Evolutionary conservation across 2,888 invertebrate species (phyloP).

Genomic region (Ophonus ardosiacus): DNA sequence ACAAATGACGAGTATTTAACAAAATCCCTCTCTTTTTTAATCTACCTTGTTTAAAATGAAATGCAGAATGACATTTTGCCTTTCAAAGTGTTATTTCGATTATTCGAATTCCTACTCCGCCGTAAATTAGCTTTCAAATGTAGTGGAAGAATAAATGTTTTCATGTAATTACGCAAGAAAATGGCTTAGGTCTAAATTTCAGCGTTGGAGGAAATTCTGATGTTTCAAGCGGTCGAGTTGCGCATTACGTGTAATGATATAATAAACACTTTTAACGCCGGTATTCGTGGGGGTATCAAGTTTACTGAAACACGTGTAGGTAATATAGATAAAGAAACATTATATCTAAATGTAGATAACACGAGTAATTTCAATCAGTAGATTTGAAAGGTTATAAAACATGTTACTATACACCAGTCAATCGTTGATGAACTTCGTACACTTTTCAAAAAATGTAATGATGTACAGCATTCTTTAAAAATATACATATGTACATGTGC

Average conservation of each 20-base stretch:
- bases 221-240: neutral
- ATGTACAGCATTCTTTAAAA: no score
- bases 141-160: neutral
- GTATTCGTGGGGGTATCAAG: neutral
- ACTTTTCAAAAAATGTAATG: no score
- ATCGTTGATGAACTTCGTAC: no score
- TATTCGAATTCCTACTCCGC: neutral
- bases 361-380: neutral
- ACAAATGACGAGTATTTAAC: no score
- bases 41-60: no score
- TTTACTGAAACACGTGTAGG: neutral
- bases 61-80: neutral
- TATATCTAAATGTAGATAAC: neutral
- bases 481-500: no score
- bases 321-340: neutral
- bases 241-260: neutral
- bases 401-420: no score
- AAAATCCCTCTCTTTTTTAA: no score
- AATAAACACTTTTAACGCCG: neutral
- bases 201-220: neutral
- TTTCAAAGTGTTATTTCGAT: neutral
- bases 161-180: conserved; percentile 29
- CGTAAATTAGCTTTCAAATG: neutral
- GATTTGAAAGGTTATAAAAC: neutral
- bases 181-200: conserved; percentile 8